Conservation (phyloP, 2,888 invertebrate genomes). For the Alsophila aescularia region DNA sequence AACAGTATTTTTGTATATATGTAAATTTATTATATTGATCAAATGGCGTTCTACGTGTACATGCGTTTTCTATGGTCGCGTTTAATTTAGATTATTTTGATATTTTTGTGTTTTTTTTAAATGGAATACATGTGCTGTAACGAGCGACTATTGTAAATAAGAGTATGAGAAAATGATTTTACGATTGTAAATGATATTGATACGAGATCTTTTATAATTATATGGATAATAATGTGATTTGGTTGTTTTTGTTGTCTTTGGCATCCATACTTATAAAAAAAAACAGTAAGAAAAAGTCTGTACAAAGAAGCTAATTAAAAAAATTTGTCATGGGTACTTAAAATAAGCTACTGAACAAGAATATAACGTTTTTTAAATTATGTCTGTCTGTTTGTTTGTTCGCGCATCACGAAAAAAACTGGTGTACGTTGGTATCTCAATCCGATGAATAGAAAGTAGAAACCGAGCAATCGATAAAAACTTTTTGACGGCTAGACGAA, state of each 20-base stretch:
- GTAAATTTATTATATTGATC: conserved; percentile 47
- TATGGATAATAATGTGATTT: conserved; percentile 63
- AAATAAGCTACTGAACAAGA: no score
- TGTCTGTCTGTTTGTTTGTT: no score
- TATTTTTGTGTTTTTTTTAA: conserved; percentile 60
- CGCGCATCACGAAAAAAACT: no score
- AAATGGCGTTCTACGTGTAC: conserved; percentile 38
- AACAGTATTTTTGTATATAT: conserved; percentile 48
- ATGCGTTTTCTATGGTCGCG: conserved; percentile 25
- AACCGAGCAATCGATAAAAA: no score
- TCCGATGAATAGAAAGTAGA: no score
- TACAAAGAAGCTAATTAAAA: no score
- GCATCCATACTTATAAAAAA: not conserved
- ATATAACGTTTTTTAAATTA: no score
- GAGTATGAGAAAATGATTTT: conserved; percentile 60
- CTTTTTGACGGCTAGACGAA: no score
- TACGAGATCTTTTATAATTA: conserved; percentile 75
- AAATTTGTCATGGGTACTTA: no score
- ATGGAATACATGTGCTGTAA: conserved; percentile 60
- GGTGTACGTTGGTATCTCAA: no score
- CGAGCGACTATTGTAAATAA: conserved; percentile 69
- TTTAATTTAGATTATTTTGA: conserved; percentile 43
- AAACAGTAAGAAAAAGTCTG: no score
- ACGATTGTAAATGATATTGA: conserved; percentile 71
- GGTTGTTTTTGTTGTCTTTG: conserved; percentile 45